Conservation (phyloP, 1,140 invertebrate species). For the Plodia interpunctella region DNA sequence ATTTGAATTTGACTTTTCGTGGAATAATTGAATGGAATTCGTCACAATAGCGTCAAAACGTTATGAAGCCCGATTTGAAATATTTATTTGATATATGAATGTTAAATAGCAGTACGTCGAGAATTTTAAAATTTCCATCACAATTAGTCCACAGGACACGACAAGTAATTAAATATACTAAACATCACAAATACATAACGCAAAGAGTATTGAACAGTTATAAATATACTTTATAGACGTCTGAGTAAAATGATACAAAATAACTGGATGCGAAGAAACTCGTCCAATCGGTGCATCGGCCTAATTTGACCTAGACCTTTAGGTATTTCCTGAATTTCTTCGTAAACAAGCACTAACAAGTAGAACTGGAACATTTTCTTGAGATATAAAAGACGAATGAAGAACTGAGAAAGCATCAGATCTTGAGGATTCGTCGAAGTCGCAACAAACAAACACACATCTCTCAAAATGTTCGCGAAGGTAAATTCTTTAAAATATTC, state of each 20-base stretch:
- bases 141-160: too few relatives aligned
- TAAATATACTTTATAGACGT: neutral
- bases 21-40: too few relatives aligned
- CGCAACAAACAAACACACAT: conserved; percentile 31
- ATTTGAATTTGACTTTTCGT: too few relatives aligned
- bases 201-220: neutral
- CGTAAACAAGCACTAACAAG: conserved; percentile 41
- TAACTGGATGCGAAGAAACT: conserved; percentile 10
- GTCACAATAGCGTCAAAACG: too few relatives aligned
- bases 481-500: conserved; percentile 6
- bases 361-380: conserved; percentile 48
- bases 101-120: too few relatives aligned
- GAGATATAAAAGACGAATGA: conserved; percentile 40
- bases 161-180: too few relatives aligned
- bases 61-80: too few relatives aligned
- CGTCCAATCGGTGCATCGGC: conserved; percentile 37
- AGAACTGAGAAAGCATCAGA: conserved; percentile 34
- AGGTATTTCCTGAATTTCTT: conserved; percentile 63
- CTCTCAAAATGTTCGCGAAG: conserved; percentile 20
- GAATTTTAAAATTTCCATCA: too few relatives aligned
- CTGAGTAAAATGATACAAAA: neutral
- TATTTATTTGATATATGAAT: too few relatives aligned
- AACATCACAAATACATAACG: too few relatives aligned
- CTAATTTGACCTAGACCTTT: conserved; percentile 58
- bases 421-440: conserved; percentile 37